These are phyloP conservation scores for Tigriopus californicus DNA, from an alignment of 2,888 invertebrate genomes.

Conservation along the genomic window DNA sequence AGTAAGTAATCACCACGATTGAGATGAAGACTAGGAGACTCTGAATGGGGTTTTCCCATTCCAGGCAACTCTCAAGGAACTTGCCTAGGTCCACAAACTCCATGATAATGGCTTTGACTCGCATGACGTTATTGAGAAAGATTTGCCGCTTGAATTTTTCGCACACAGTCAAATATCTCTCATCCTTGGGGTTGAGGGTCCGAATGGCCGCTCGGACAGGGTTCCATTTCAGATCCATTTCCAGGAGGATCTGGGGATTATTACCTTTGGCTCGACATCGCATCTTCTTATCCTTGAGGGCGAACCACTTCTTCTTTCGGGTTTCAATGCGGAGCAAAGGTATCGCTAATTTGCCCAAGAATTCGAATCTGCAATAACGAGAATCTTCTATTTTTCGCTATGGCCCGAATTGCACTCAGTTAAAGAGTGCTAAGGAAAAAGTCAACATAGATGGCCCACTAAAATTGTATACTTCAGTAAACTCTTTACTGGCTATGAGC, in stretches of 20 bases:
- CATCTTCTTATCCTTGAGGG: conserved; percentile 69
- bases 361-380: conserved; percentile 44
- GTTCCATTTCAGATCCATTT: conserved; percentile 81
- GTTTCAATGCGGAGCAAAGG: conserved; percentile 67
- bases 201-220: conserved; percentile 71
- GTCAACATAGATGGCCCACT: too few relatives aligned
- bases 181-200: conserved; percentile 82
- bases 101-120: conserved; percentile 71
- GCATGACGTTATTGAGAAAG: conserved; percentile 77
- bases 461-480: too few relatives aligned
- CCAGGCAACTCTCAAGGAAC: conserved; percentile 81
- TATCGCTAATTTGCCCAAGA: conserved; percentile 74
- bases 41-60: conserved; percentile 78
- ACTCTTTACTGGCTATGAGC: too few relatives aligned
- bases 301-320: conserved; percentile 85
- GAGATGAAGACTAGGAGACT: conserved; percentile 60
- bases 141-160: conserved; percentile 83
- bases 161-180: conserved; percentile 81
- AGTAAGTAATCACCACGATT: conserved; percentile 76
- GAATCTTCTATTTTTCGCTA: too few relatives aligned
- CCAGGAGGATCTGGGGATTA: conserved; percentile 67
- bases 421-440: too few relatives aligned
- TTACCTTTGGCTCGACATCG: conserved; percentile 70
- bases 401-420: too few relatives aligned
- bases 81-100: conserved; percentile 72